phyloP scores from a whole-genome alignment of 1,140 invertebrate species.

The Drosophila simulans region DNA sequence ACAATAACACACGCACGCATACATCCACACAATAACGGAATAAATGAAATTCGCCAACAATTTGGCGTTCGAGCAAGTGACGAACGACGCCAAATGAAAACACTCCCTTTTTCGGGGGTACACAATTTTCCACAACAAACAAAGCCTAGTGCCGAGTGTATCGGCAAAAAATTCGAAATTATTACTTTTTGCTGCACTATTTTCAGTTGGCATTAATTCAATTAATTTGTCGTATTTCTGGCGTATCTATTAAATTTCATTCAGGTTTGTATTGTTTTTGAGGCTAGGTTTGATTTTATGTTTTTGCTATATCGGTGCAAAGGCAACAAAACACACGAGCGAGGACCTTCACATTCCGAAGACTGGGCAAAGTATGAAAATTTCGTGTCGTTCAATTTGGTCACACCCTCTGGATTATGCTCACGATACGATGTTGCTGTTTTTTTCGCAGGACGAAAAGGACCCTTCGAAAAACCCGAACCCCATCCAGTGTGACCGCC shows the following conservation, averaged over 20 bases:
- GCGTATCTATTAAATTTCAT: conserved; percentile 1
- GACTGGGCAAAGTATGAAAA: conserved; percentile 84
- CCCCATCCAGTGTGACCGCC: conserved; percentile 18
- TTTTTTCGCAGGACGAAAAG: conserved; percentile 58
- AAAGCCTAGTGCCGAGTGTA: conserved; percentile 42
- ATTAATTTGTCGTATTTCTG: background rate
- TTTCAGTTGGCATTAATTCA: conserved; percentile 1
- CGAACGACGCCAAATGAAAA: conserved; percentile 29
- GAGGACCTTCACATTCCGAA: conserved; percentile 83
- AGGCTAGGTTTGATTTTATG: conserved; percentile 28
- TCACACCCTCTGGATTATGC: conserved; percentile 82
- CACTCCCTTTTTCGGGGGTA: conserved; percentile 53
- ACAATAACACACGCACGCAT: conserved; percentile 47
- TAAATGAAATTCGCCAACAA: conserved; percentile 31
- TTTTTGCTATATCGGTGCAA: conserved; percentile 37
- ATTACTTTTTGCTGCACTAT: conserved; percentile 70
- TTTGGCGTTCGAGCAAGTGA: conserved; percentile 5
- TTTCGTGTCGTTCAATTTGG: conserved; percentile 82
- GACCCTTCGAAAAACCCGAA: conserved; percentile 14
- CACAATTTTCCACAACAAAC: conserved; percentile 78
- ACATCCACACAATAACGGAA: conserved; percentile 21
- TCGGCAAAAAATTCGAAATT: conserved; percentile 26
- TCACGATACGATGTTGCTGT: conserved; percentile 61
- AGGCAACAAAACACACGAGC: conserved; percentile 61
- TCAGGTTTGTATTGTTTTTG: conserved; percentile 11